These are phyloP conservation scores for Saxicola maurus DNA, from an alignment of 2,797 vertebrate species.

Conservation along the genomic window DNA sequence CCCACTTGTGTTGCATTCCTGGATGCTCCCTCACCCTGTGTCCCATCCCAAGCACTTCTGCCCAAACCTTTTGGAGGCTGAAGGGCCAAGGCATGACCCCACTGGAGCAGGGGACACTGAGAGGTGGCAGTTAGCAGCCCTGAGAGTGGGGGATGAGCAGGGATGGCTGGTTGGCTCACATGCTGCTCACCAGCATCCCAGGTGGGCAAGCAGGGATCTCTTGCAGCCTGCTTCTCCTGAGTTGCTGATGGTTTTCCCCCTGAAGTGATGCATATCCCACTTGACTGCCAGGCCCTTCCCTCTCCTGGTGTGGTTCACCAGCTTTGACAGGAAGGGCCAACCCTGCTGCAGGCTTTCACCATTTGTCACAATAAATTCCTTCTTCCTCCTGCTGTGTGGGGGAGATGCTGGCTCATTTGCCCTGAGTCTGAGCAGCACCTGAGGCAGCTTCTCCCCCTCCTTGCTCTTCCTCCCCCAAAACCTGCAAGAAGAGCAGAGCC, in stretches of 20 bases:
- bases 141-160: accelerated
- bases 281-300: not conserved
- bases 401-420: not conserved
- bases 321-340: not conserved
- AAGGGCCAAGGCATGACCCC: not conserved
- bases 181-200: accelerated
- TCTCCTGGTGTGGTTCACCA: not conserved
- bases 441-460: not conserved
- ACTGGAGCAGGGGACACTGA: not conserved
- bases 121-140: not conserved
- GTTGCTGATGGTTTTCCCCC: not conserved
- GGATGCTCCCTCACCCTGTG: accelerated
- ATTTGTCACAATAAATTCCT: conserved; percentile 29
- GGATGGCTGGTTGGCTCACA: not conserved
- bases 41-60: not conserved
- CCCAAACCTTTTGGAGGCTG: not conserved
- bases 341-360: not conserved
- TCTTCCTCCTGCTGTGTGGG: not conserved
- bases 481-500: not conserved
- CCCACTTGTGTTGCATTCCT: not conserved
- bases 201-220: not conserved
- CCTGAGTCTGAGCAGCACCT: not conserved
- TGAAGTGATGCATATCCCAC: not conserved
- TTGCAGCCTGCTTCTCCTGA: not conserved
- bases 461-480: not conserved